These are phyloP conservation scores for Agrypnus murinus DNA, from an alignment of 2,888 invertebrate genomes.

Conservation along the genomic window DNA sequence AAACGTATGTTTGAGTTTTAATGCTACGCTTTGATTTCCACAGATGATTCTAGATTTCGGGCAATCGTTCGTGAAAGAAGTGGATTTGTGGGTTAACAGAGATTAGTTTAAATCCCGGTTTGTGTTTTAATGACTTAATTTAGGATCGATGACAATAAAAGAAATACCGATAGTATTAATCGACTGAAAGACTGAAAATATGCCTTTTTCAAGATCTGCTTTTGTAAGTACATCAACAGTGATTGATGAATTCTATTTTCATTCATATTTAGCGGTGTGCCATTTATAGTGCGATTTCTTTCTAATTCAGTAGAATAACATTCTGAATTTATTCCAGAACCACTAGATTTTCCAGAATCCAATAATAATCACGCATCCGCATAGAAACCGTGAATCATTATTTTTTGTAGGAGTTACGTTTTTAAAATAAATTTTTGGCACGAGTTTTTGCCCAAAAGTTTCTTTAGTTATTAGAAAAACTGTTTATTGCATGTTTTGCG, in stretches of 20 bases:
- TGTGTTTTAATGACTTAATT: constrained; percentile 13
- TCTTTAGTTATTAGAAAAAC: neutral
- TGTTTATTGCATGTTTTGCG: constrained; percentile 17
- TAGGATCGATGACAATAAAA: constrained; percentile 6
- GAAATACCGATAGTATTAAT: constrained; percentile 14
- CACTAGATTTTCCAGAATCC: constrained; percentile 13
- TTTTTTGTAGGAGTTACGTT: constrained; percentile 20
- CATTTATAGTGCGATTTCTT: constrained; percentile 18
- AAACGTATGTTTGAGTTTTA: constrained; percentile 28
- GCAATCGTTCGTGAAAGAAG: constrained; percentile 47
- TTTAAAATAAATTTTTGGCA: constrained; percentile 24
- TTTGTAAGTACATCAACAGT: constrained; percentile 56
- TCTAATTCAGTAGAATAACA: neutral
- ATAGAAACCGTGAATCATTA: constrained; percentile 25
- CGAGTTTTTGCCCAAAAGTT: constrained; percentile 19
- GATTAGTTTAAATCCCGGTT: constrained; percentile 7
- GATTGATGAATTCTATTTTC: constrained; percentile 37
- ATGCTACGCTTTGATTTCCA: constrained; percentile 32
- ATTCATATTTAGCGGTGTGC: constrained; percentile 4
- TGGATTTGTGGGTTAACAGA: constrained; percentile 41
- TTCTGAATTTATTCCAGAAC: neutral
- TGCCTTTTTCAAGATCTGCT: constrained; percentile 58
- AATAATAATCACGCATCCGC: constrained; percentile 25
- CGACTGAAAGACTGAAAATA: constrained; percentile 46
- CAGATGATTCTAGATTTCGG: constrained; percentile 54